Base-by-base conservation (phyloP, 1,140 invertebrate species). In the Euglossa dilemma region DNA sequence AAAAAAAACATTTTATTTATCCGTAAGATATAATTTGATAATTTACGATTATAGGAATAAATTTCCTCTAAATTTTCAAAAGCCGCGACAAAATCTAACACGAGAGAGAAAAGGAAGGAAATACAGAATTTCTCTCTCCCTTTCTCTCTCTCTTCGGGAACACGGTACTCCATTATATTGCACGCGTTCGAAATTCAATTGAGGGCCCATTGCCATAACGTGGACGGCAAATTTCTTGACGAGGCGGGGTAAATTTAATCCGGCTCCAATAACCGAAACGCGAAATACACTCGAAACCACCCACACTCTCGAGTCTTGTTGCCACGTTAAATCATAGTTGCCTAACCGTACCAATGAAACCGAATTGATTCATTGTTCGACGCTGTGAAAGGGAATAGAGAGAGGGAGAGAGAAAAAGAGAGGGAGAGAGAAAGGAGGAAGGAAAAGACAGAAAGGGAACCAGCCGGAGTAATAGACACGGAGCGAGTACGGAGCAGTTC, bases 241-340 rank as follows among this genome's bases (percentile, higher is more conserved):
- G 28, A 12, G 28, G 18, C 52, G 57, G 36, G 52, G 54, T 73
- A 43, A 73, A 73, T 72, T 72, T 72, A 72, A 72, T 72, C 71
- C 36, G 23, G 54, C 52, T 73, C 36, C 54, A 45, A 73, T 73
- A 73, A 73, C 71, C 36, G 71, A 73, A 56, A 73, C 71, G n/a
- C 71, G 25, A 57, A 73, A 73, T 57, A 16, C 36, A 73, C 52
- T 73, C 18, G 12, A 16, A 8, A 43, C 23, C 66, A 57, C 54
- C 28, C 69, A 23, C 52, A 7, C 50, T 56, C 25, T 36, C 61
- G 14, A 36, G 11, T 14, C 16, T 12, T 45, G 12, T n/a, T 57
- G 28, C 23, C 12, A 18, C 20, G 23, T 73, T 73, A 57, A 73
- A 73, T 73, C 71, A 73, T 73, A 73, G 28, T 57, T 28, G 14